phyloP scores from a whole-genome alignment of 1,140 invertebrate genomes.

The Ips typographus region DNA sequence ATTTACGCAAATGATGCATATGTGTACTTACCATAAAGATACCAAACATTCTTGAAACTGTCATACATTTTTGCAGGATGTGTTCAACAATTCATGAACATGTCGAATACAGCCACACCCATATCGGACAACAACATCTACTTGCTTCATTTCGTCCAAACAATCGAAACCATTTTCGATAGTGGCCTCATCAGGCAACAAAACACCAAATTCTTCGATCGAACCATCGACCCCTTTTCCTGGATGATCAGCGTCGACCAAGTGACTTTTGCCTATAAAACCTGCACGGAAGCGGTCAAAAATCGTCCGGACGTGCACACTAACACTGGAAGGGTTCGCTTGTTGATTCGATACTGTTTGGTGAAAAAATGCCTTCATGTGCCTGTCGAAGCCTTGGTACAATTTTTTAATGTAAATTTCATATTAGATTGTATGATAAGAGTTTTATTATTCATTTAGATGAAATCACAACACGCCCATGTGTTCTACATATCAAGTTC shows the following conservation, averaged over 20 bases:
- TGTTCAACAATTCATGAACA: conserved; percentile 53
- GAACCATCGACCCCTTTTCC: conserved; percentile 53
- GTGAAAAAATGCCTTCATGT: conserved; percentile 59
- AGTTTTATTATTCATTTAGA: conserved; percentile 23
- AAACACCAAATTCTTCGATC: conserved; percentile 51
- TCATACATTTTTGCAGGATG: conserved; percentile 49
- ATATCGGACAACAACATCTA: conserved; percentile 53
- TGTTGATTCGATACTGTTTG: conserved; percentile 60
- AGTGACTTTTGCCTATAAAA: conserved; percentile 50
- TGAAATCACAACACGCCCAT: conserved; percentile 21
- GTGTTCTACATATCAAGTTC: conserved; percentile 40
- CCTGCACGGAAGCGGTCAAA: conserved; percentile 53
- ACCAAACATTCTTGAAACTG: not conserved
- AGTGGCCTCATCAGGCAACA: conserved; percentile 51
- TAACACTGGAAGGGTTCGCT: conserved; percentile 56
- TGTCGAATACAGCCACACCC: conserved; percentile 33
- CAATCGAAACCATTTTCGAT: conserved; percentile 57
- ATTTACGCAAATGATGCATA: too few species aligned
- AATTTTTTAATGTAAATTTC: not conserved
- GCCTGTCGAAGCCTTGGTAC: conserved; percentile 58
- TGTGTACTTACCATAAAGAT: not conserved
- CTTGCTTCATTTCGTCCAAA: conserved; percentile 53
- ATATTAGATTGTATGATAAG: not conserved
- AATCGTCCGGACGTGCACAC: conserved; percentile 54
- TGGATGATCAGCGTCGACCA: conserved; percentile 55